Percentiles rank a stretch among this genome's conserved stretches.
Evolutionary conservation across 1,140 invertebrate species (phyloP).

Genomic region (Drosophila melanica): DNA sequence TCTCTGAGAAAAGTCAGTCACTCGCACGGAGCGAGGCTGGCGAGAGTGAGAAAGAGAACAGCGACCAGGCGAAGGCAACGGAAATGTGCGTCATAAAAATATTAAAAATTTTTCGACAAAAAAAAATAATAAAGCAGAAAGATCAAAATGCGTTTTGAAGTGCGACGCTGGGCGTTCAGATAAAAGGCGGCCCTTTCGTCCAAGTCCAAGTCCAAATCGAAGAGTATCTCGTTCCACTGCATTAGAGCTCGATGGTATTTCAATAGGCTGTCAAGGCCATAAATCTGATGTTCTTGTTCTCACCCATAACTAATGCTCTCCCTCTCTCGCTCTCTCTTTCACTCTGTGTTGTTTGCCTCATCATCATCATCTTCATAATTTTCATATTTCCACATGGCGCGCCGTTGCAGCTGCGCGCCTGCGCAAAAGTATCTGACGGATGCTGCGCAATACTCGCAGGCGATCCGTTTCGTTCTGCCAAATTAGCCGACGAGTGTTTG

Average conservation of each 20-base stretch:
- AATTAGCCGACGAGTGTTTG: slow-evolving; percentile 57
- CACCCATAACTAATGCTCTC: neutral
- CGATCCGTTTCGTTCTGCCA: slow-evolving; percentile 71
- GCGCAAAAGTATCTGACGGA: slow-evolving; percentile 71
- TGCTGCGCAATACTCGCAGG: slow-evolving; percentile 24
- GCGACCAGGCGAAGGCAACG: slow-evolving; percentile 42
- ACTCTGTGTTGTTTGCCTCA: slow-evolving; percentile 1
- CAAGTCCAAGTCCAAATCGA: slow-evolving; percentile 17
- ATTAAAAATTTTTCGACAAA: slow-evolving; percentile 61
- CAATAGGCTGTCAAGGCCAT: slow-evolving; percentile 69
- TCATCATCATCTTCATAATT: slow-evolving; percentile 66
- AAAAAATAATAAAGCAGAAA: slow-evolving; percentile 30
- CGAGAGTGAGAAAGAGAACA: slow-evolving; percentile 10
- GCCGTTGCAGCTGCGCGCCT: slow-evolving; percentile 64
- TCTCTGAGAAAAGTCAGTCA: slow-evolving; percentile 66
- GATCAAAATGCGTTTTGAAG: slow-evolving; percentile 45
- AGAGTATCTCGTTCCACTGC: slow-evolving; percentile 63
- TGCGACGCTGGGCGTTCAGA: slow-evolving; percentile 34
- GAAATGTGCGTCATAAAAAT: slow-evolving; percentile 82
- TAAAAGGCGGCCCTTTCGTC: slow-evolving; percentile 48
- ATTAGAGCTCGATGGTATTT: slow-evolving; percentile 62
- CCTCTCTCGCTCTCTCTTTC: neutral
- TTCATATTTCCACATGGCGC: slow-evolving; percentile 55
- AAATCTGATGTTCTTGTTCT: slow-evolving; percentile 54
- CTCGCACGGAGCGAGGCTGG: slow-evolving; percentile 38